phyloP scores from a whole-genome alignment of 2,113 vertebrate genomes.

The Scolopax mira region DNA sequence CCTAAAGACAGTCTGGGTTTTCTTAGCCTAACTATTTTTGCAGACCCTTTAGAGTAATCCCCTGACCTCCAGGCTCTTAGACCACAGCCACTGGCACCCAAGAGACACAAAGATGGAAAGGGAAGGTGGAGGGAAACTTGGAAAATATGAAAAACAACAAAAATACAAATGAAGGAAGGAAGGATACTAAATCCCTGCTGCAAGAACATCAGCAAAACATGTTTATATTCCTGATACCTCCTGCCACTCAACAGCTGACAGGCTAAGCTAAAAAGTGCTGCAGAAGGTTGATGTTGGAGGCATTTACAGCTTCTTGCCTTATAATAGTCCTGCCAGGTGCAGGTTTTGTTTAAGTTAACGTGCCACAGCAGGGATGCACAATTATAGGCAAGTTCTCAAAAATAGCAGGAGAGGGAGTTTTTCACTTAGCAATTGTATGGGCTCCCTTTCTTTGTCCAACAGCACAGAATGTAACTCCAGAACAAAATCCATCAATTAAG shows the following conservation, averaged over 20 bases:
- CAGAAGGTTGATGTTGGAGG: background rate
- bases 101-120: background rate
- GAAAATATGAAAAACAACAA: background rate
- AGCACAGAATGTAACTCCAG: background rate
- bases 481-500: background rate
- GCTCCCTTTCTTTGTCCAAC: background rate
- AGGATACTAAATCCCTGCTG: background rate
- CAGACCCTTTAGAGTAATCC: background rate
- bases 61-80: background rate
- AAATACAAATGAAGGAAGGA: background rate
- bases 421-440: background rate
- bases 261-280: background rate
- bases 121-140: background rate
- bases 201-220: background rate
- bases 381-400: conserved; percentile 16
- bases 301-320: background rate
- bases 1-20: background rate
- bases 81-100: background rate
- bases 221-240: background rate
- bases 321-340: background rate
- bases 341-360: background rate
- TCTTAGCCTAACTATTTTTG: background rate
- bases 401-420: background rate
- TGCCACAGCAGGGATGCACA: background rate
- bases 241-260: background rate